phyloP scores from a whole-genome alignment of 2,113 vertebrate genomes.

The Larimichthys polyactis region DNA sequence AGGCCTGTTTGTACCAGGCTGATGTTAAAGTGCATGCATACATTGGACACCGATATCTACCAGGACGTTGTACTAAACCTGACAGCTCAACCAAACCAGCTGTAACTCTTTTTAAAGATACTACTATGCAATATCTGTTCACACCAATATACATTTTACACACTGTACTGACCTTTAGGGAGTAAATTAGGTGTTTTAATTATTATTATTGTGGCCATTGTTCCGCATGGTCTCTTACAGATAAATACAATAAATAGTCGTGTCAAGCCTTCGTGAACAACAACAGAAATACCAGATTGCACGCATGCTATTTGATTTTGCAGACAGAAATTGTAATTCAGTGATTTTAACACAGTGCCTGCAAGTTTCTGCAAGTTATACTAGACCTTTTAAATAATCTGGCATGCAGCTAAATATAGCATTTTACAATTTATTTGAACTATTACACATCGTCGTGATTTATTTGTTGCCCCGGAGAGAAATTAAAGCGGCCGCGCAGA shows the following conservation, averaged over 20 bases:
- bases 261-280: neutral
- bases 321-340: neutral
- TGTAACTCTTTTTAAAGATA: neutral
- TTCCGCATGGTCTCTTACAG: neutral
- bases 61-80: neutral
- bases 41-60: neutral
- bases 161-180: neutral
- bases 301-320: neutral
- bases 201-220: neutral
- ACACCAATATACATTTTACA: neutral
- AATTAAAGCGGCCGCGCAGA: neutral
- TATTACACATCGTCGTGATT: neutral
- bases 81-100: neutral
- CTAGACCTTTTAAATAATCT: neutral
- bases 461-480: neutral
- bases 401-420: neutral
- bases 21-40: neutral
- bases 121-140: neutral
- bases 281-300: too few species aligned
- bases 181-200: neutral
- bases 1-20: conserved; percentile 5
- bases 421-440: neutral
- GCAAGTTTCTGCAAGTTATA: neutral
- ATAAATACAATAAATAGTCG: neutral
- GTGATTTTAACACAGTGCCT: neutral